Percentiles rank a stretch among this genome's conserved stretches.
phyloP scores from a whole-genome alignment of 2,888 invertebrate genomes.

The Alviniconcha strummeri region DNA sequence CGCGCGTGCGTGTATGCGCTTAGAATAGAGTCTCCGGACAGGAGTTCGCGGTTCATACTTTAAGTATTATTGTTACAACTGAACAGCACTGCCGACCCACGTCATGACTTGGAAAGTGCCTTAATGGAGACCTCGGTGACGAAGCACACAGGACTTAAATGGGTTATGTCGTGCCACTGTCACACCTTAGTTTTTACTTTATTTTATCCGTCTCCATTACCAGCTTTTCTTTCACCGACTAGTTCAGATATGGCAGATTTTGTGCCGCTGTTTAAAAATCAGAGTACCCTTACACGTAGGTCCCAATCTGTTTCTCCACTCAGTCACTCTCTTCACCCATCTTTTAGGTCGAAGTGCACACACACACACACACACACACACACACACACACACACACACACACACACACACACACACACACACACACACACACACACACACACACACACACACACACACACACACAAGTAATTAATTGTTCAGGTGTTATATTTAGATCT shows the following conservation, averaged over 20 bases:
- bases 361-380: background rate
- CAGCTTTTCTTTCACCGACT: background rate
- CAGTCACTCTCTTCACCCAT: background rate
- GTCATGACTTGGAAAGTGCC: no score
- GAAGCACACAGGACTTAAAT: no score
- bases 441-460: background rate
- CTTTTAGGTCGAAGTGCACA: background rate
- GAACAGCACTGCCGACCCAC: no score
- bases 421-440: constrained; percentile 14
- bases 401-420: constrained; percentile 14
- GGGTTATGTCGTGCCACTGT: no score
- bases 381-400: constrained; percentile 26
- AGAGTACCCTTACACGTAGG: background rate
- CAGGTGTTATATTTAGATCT: no score
- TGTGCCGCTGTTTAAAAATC: background rate
- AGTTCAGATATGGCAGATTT: background rate
- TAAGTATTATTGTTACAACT: no score
- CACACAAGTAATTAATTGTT: no score
- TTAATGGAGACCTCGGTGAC: no score
- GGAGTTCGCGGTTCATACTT: no score
- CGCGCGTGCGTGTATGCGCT: no score
- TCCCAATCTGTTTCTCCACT: background rate
- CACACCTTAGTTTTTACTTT: no score
- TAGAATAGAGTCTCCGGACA: no score
- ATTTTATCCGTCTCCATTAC: background rate